A percentile compares a stretch with the other conserved stretches of the same genome.
Evolutionary conservation across 2,113 vertebrate genomes (phyloP).

Genomic region (Halichoerus grypus): DNA sequence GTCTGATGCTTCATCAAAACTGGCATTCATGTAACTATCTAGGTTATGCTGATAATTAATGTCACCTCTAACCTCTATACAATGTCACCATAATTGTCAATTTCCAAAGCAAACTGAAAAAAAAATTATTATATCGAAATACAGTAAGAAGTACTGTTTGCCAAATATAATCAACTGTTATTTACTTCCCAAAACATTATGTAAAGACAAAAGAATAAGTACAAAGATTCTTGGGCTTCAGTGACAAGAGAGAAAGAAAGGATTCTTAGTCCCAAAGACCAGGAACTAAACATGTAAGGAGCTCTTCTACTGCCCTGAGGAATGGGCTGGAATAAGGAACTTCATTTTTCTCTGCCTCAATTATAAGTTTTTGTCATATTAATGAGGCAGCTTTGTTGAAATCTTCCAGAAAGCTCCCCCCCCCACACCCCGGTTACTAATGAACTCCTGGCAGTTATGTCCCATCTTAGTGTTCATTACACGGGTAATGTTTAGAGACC

Average conservation of each 20-base stretch:
- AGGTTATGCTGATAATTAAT: not conserved
- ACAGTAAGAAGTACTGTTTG: conserved; percentile 33
- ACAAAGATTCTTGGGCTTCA: not conserved
- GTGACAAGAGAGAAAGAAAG: not conserved
- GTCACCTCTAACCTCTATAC: conserved; percentile 17
- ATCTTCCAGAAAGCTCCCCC: not conserved
- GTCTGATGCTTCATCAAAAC: conserved; percentile 48
- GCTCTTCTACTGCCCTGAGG: not conserved
- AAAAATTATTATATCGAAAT: conserved; percentile 34
- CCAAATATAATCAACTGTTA: conserved; percentile 40
- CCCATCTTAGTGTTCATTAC: not conserved
- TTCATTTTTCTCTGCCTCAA: not conserved
- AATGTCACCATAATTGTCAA: not conserved
- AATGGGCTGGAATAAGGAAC: not conserved
- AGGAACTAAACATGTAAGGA: not conserved
- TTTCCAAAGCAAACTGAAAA: conserved; percentile 47
- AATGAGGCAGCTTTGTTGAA: not conserved
- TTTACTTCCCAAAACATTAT: conserved; percentile 32
- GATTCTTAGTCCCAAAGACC: not conserved
- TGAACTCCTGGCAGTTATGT: not conserved
- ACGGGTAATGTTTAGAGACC: not conserved
- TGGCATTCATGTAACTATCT: conserved; percentile 1
- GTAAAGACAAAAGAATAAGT: conserved; percentile 43
- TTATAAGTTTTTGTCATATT: conserved; percentile 46
- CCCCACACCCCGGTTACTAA: not conserved